phyloP scores from a whole-genome alignment of 2,113 vertebrate species.

The Corydoras sp. region DNA sequence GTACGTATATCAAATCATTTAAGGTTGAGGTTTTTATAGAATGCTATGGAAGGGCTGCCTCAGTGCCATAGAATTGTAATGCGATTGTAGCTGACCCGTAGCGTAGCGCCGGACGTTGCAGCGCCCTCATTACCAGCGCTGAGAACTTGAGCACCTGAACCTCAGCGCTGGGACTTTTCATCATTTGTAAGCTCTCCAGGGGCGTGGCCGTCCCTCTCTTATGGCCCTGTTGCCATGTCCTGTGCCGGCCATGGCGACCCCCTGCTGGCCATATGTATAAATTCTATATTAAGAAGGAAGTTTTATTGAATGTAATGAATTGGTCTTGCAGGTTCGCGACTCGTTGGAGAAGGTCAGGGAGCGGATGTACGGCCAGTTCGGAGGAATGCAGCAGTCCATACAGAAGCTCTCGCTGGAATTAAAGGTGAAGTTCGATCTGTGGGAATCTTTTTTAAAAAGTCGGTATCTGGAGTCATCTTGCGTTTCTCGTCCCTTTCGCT shows the following conservation, averaged over 20 bases:
- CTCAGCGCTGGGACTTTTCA: too few species aligned
- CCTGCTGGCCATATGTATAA: background rate
- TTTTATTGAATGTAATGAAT: background rate
- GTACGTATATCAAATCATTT: too few species aligned
- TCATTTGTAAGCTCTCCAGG: too few species aligned
- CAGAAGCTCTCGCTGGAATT: slow-evolving; percentile 83
- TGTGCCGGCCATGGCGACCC: background rate
- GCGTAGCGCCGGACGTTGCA: too few species aligned
- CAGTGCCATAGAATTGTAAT: too few species aligned
- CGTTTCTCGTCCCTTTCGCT: too few species aligned
- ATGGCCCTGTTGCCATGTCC: background rate
- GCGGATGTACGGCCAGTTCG: slow-evolving; percentile 90
- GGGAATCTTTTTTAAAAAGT: background rate
- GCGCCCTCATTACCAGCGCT: too few species aligned
- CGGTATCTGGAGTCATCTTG: background rate
- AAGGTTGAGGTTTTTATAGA: too few species aligned
- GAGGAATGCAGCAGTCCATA: slow-evolving; percentile 90
- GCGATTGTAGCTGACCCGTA: too few species aligned
- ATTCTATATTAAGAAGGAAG: background rate
- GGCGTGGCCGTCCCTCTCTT: too few species aligned
- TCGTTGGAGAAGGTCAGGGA: slow-evolving; percentile 94
- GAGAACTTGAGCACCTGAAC: too few species aligned
- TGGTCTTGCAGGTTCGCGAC: slow-evolving; percentile 77
- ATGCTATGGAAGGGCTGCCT: too few species aligned
- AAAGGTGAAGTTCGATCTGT: slow-evolving; percentile 63